A percentile compares a stretch with the other conserved stretches of the same genome.
Conservation (phyloP, 2,888 invertebrate species). For the Cerceris ruficornis region DNA sequence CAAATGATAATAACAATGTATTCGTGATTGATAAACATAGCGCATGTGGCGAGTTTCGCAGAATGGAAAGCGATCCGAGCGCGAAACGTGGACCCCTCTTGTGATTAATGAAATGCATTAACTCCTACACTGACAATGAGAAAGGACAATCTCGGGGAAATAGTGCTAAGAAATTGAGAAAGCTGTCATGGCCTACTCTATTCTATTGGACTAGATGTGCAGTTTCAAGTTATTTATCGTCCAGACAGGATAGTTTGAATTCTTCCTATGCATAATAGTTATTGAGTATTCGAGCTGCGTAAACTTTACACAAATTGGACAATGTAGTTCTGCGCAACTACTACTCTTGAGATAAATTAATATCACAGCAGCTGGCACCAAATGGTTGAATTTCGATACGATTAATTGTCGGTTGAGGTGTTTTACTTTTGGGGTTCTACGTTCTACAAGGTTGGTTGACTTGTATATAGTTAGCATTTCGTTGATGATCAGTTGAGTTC, state of each 20-base stretch:
- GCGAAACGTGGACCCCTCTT: constrained; percentile 40
- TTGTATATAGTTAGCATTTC: no score
- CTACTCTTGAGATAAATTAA: no score
- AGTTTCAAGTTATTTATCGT: constrained; percentile 13
- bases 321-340: no score
- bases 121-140: constrained; percentile 56
- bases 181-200: constrained; percentile 27
- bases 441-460: no score
- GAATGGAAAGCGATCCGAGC: constrained; percentile 3
- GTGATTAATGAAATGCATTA: constrained; percentile 78
- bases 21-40: constrained; percentile 36
- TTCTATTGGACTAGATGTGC: constrained; percentile 14
- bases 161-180: constrained; percentile 45
- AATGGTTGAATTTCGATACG: no score
- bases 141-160: constrained; percentile 20
- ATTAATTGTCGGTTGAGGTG: no score
- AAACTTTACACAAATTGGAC: no score
- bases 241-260: constrained; percentile 19
- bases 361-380: no score
- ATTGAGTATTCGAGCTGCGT: no score
- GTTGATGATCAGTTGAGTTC: no score
- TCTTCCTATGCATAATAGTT: no score
- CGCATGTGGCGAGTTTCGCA: constrained; percentile 17
- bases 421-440: no score
- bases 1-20: constrained; percentile 74